phyloP scores from a whole-genome alignment of 2,797 vertebrate species.

The Halcyon smyrnensis region DNA sequence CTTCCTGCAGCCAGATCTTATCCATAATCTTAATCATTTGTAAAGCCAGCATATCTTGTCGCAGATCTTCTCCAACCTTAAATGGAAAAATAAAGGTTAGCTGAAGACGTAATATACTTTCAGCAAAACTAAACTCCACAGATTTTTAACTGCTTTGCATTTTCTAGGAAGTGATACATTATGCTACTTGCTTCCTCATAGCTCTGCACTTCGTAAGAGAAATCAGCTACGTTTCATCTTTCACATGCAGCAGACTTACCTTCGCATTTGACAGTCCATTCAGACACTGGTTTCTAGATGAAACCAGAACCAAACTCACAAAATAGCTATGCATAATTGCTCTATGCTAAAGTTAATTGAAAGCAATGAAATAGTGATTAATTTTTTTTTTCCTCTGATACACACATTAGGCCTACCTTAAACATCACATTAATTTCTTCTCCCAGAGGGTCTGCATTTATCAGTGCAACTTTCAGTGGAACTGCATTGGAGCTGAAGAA shows the following conservation, averaged over 20 bases:
- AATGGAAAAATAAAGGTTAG: slow-evolving; percentile 21
- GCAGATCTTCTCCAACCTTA: slow-evolving; percentile 96
- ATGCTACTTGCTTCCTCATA: neutral
- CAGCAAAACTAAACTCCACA: neutral
- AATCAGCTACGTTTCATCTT: neutral
- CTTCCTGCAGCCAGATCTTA: slow-evolving; percentile 97
- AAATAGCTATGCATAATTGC: neutral
- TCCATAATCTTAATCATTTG: slow-evolving; percentile 99
- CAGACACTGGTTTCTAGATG: neutral
- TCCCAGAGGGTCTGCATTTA: slow-evolving; percentile 93
- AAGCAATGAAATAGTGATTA: neutral
- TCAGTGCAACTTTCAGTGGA: slow-evolving; percentile 91
- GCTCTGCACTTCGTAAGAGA: neutral
- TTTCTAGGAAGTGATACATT: neutral
- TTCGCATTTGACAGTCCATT: neutral
- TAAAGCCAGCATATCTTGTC: slow-evolving; percentile 98
- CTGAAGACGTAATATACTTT: neutral
- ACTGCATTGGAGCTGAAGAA: slow-evolving; percentile 99
- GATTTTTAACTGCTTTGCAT: neutral
- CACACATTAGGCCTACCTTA: slow-evolving; percentile 82
- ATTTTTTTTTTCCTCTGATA: neutral
- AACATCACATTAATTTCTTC: slow-evolving; percentile 99
- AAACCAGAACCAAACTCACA: neutral
- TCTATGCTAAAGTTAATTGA: neutral
- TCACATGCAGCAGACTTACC: neutral